phyloP scores from a whole-genome alignment of 2,888 invertebrate species.

The Acanthosepion lycidas region DNA sequence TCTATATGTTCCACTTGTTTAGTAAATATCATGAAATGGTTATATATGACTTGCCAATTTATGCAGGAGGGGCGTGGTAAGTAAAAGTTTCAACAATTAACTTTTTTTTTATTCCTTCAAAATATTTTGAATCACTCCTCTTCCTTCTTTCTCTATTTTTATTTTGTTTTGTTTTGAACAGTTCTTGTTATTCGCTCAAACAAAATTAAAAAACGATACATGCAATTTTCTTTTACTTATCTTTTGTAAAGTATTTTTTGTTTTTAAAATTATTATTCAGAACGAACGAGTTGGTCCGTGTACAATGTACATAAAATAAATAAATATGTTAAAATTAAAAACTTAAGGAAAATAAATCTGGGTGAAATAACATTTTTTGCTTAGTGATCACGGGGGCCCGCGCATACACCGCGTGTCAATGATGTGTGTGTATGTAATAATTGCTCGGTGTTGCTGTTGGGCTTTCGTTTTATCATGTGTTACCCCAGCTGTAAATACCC shows the following conservation, averaged over 20 bases:
- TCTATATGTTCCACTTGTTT: no score
- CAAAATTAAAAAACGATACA: no score
- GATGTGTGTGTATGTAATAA: neutral
- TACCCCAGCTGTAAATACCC: neutral
- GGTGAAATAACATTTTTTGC: neutral
- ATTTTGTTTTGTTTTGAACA: neutral
- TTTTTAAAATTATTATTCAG: neutral
- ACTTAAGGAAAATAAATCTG: neutral
- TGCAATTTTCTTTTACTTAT: no score
- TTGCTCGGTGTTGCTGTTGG: neutral
- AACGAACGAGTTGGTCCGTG: neutral
- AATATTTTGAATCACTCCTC: neutral
- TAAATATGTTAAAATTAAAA: no score
- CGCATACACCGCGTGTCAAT: neutral
- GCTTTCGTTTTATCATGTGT: no score
- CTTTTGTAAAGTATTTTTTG: neutral
- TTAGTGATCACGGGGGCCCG: neutral
- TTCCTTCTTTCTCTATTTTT: neutral
- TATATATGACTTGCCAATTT: neutral
- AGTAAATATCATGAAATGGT: neutral
- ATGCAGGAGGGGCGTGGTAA: slow-evolving; percentile 33
- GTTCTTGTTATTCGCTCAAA: neutral
- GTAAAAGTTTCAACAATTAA: neutral
- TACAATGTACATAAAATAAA: no score
- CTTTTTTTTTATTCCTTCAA: neutral